These are phyloP conservation scores for Poeciliopsis prolifica DNA, from an alignment of 2,113 vertebrate genomes.

Conservation along the genomic window DNA sequence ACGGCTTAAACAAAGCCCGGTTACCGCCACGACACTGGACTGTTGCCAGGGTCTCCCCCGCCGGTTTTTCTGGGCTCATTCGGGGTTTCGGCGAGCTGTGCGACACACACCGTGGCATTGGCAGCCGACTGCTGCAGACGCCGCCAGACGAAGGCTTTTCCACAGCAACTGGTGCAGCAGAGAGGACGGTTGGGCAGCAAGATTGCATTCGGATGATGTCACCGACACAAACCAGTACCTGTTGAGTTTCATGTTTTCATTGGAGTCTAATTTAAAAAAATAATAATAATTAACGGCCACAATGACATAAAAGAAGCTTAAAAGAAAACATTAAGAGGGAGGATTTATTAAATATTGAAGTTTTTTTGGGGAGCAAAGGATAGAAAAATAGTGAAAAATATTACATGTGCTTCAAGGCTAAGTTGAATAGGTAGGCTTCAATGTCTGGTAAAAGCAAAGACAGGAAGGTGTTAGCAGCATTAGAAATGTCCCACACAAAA, in stretches of 20 bases:
- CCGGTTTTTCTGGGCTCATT: conserved; percentile 32
- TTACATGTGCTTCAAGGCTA: no score
- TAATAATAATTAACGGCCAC: background rate
- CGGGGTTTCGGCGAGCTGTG: conserved; percentile 49
- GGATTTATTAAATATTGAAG: background rate
- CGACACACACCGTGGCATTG: conserved; percentile 12
- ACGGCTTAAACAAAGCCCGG: conserved; percentile 62
- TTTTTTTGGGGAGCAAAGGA: no score
- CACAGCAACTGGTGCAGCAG: conserved; percentile 14
- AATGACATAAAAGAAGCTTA: no score
- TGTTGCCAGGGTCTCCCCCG: conserved; percentile 32
- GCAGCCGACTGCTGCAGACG: conserved; percentile 33
- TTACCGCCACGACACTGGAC: conserved; percentile 58
- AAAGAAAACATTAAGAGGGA: background rate
- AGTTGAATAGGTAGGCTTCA: no score
- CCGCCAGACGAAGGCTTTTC: conserved; percentile 18
- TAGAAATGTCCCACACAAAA: background rate
- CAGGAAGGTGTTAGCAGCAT: background rate
- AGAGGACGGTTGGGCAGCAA: conserved; percentile 13
- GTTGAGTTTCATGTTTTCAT: background rate
- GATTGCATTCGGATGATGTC: conserved; percentile 17
- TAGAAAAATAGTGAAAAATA: no score
- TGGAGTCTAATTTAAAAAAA: background rate
- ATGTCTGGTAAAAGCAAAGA: background rate
- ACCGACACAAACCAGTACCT: background rate